A percentile compares a stretch with the other conserved stretches of the same genome.
phyloP scores from a whole-genome alignment of 2,888 invertebrate species.

The Apamea monoglypha region DNA sequence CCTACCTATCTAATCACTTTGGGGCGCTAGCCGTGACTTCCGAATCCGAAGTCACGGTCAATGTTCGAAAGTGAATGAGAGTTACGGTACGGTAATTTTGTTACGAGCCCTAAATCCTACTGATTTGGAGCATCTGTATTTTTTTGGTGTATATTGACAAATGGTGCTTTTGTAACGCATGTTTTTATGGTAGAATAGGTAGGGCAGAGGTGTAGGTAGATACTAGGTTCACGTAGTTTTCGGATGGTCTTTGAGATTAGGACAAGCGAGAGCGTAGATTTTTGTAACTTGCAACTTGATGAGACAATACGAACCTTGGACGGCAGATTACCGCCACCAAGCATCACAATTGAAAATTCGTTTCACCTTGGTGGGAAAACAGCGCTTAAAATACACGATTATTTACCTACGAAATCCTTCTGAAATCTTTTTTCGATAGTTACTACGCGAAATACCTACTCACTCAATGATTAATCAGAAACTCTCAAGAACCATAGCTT shows the following conservation, averaged over 20 bases:
- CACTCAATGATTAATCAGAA: constrained; percentile 1
- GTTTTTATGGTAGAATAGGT: constrained; percentile 4
- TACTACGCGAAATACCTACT: neutral
- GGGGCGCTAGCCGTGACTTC: constrained; percentile 45
- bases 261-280: neutral
- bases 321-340: constrained; percentile 27
- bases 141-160: neutral
- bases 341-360: constrained; percentile 39
- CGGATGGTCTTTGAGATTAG: neutral
- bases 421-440: constrained; percentile 16
- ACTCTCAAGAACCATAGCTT: neutral
- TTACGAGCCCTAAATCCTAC: constrained; percentile 22
- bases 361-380: constrained; percentile 30
- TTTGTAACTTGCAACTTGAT: constrained; percentile 34
- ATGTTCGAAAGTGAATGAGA: constrained; percentile 54
- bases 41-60: constrained; percentile 52
- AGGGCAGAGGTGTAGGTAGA: neutral
- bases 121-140: constrained; percentile 1
- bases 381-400: constrained; percentile 22
- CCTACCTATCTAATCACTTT: constrained; percentile 31
- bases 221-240: neutral
- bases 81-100: constrained; percentile 22
- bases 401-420: constrained; percentile 11
- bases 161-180: neutral
- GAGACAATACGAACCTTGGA: constrained; percentile 39